A percentile compares a stretch with the other conserved stretches of the same genome.
phyloP scores from a whole-genome alignment of 2,797 vertebrate genomes.

The Fringilla coelebs region DNA sequence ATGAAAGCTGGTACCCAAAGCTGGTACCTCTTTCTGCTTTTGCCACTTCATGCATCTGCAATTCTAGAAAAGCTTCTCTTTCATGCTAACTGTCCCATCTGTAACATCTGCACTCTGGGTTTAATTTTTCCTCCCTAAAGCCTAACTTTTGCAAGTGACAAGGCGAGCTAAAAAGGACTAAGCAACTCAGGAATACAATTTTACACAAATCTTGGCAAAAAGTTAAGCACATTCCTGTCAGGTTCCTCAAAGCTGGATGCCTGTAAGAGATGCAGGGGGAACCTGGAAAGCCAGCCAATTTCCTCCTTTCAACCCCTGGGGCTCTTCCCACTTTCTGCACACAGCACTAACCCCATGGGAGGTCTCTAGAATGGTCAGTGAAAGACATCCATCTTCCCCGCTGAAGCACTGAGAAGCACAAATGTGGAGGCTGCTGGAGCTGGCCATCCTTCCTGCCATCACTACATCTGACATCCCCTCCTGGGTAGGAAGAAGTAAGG shows the following conservation, averaged over 20 bases:
- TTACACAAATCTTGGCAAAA: background rate
- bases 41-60: background rate
- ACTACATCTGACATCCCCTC: background rate
- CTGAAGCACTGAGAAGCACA: accelerated
- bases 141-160: background rate
- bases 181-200: background rate
- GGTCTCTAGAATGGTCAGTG: accelerated
- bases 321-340: background rate
- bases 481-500: background rate
- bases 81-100: background rate
- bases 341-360: accelerated
- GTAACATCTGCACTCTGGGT: background rate
- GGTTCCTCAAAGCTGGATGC: background rate
- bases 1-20: background rate
- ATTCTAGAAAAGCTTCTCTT: background rate
- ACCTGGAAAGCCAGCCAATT: background rate
- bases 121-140: background rate
- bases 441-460: background rate
- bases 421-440: background rate
- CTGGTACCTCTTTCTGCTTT: background rate
- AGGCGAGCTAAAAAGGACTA: background rate
- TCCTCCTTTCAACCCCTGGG: background rate
- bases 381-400: background rate
- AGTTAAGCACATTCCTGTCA: background rate
- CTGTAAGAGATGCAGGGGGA: background rate